Conservation (phyloP, 2,797 vertebrate species). For the Loris lydekkerianus region DNA sequence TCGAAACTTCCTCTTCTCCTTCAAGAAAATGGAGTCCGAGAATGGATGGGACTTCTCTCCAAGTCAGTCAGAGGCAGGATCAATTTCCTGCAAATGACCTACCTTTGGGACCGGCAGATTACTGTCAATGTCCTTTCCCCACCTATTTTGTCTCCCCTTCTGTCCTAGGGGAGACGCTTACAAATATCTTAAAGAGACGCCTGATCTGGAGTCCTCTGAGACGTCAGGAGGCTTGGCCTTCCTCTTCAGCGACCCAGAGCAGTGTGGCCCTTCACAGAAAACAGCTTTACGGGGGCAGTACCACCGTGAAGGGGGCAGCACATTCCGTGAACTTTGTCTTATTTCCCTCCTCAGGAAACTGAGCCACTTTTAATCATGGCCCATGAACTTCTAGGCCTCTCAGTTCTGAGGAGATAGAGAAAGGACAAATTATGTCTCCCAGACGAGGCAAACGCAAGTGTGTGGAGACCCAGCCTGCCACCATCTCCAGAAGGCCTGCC, state of each 20-base stretch:
- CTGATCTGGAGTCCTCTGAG: not conserved
- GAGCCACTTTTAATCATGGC: not conserved
- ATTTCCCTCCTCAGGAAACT: not conserved
- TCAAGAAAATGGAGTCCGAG: slow-evolving; percentile 18
- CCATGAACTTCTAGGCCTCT: not conserved
- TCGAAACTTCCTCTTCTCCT: not conserved
- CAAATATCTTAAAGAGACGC: not conserved
- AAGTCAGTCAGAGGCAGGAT: not conserved
- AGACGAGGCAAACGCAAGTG: not conserved
- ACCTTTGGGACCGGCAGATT: not conserved
- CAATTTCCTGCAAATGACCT: not conserved
- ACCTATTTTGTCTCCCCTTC: not conserved
- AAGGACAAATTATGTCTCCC: not conserved
- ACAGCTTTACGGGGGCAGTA: not conserved
- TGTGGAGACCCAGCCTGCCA: not conserved
- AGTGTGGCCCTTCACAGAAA: not conserved
- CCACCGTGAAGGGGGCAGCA: not conserved
- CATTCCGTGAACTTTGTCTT: not conserved
- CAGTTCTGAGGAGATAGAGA: slow-evolving; percentile 1
- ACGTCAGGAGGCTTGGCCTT: not conserved
- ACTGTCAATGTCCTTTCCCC: not conserved
- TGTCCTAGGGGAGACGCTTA: not conserved
- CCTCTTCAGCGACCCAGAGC: not conserved
- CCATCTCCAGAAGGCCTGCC: not conserved
- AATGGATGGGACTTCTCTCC: not conserved